Evolutionary conservation across 2,888 invertebrate species (phyloP).

Genomic region (Dioctria rufipes): DNA sequence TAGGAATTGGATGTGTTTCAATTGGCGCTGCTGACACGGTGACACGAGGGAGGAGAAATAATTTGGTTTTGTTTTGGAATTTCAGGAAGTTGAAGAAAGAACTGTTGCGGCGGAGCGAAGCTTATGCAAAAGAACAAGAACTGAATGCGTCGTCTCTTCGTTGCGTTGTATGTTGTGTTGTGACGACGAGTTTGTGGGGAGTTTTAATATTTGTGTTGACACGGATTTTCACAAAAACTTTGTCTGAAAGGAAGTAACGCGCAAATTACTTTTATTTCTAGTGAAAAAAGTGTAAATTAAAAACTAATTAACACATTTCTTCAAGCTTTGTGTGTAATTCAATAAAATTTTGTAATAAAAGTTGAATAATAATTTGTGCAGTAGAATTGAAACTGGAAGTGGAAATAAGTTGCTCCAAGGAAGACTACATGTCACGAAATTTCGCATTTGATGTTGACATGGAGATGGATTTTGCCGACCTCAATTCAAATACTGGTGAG

Average conservation of each 20-base stretch:
- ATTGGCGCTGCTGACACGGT: too few species aligned
- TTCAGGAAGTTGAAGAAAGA: too few species aligned
- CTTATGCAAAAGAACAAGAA: too few species aligned
- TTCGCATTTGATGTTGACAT: conserved; percentile 71
- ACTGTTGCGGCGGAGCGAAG: too few species aligned
- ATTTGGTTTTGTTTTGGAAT: too few species aligned
- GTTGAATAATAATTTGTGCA: not conserved
- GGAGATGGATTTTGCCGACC: conserved; percentile 66
- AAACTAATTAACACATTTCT: not conserved
- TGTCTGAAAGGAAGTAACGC: conserved; percentile 2
- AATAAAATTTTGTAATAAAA: not conserved
- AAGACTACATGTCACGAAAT: conserved; percentile 64
- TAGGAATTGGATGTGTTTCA: too few species aligned
- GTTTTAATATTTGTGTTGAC: not conserved
- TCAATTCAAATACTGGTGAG: conserved; percentile 42
- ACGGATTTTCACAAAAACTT: conserved; percentile 18
- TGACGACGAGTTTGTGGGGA: not conserved
- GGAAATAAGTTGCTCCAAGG: conserved; percentile 6
- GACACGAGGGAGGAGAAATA: too few species aligned
- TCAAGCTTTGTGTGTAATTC: not conserved
- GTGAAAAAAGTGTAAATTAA: conserved; percentile 11
- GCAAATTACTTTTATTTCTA: not conserved
- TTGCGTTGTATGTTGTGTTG: not conserved
- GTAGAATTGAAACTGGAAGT: not conserved
- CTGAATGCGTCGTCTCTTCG: too few species aligned